phyloP scores from a whole-genome alignment of 2,888 invertebrate genomes.

The Alloplasta piceator region DNA sequence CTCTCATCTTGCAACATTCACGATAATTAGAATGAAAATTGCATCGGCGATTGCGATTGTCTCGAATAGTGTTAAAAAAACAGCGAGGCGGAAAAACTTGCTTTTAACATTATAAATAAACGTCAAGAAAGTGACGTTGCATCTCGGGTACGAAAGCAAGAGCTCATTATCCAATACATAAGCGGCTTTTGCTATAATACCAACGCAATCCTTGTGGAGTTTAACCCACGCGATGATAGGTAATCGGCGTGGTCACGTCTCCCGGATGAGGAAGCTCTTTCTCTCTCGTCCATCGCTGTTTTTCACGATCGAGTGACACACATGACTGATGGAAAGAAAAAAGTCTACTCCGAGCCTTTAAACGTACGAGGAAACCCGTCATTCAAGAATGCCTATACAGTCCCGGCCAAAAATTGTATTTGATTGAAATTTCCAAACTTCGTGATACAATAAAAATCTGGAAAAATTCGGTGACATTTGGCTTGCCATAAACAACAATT shows the following conservation, averaged over 20 bases:
- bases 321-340: not conserved
- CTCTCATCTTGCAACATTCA: too few species aligned
- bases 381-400: too few species aligned
- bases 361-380: constrained; percentile 36
- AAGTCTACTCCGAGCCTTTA: constrained; percentile 11
- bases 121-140: constrained; percentile 3
- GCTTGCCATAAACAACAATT: too few species aligned
- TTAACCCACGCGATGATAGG: constrained; percentile 55
- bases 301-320: constrained; percentile 24
- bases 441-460: too few species aligned
- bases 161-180: constrained; percentile 29
- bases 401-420: too few species aligned
- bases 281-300: not conserved
- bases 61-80: constrained; percentile 24
- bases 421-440: too few species aligned
- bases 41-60: constrained; percentile 40
- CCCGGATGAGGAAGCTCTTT: constrained; percentile 59
- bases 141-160: constrained; percentile 5
- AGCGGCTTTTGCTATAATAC: constrained; percentile 5
- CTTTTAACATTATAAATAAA: constrained; percentile 34
- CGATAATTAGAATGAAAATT: constrained; percentile 11
- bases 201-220: not conserved
- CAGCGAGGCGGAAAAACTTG: constrained; percentile 12
- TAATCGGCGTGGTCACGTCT: constrained; percentile 53
- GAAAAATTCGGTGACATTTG: too few species aligned